phyloP scores from a whole-genome alignment of 2,888 invertebrate genomes.

The Oxystoma pomonae region DNA sequence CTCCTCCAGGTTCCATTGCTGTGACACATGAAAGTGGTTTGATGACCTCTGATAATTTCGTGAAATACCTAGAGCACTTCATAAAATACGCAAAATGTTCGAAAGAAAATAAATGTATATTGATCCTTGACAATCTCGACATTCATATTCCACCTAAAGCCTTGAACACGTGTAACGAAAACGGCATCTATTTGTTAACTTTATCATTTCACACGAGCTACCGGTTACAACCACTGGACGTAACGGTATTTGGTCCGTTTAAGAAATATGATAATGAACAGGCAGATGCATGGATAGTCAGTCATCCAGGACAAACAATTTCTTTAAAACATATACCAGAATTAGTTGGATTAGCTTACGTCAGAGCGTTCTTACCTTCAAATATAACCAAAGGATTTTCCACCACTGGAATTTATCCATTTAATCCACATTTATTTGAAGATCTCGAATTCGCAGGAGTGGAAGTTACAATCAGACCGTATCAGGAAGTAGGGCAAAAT shows the following conservation, averaged over 20 bases:
- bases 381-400: conserved; percentile 12
- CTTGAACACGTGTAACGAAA: conserved; percentile 12
- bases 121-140: too few species aligned
- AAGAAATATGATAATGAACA: conserved; percentile 9
- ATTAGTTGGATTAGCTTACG: conserved; percentile 18
- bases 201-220: conserved; percentile 14
- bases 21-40: conserved; percentile 12
- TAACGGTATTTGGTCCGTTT: conserved; percentile 18
- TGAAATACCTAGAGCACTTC: conserved; percentile 5
- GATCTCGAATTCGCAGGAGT: conserved; percentile 18
- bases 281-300: conserved; percentile 15
- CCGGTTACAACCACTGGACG: conserved; percentile 15
- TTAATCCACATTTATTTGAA: conserved; percentile 20
- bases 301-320: conserved; percentile 15
- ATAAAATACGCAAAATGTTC: conserved; percentile 13
- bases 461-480: conserved; percentile 19
- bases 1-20: conserved; percentile 23
- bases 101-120: too few species aligned
- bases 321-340: too few species aligned
- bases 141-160: conserved; percentile 16
- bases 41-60: conserved; percentile 6
- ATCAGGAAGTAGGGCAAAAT: conserved; percentile 13
- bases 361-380: conserved; percentile 12
- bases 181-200: conserved; percentile 9
- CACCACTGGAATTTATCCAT: conserved; percentile 19